Percentiles rank a stretch among this genome's conserved stretches.
These are phyloP conservation scores for Pogona vitticeps DNA, from an alignment of 2,113 vertebrate genomes.

Conservation along the genomic window DNA sequence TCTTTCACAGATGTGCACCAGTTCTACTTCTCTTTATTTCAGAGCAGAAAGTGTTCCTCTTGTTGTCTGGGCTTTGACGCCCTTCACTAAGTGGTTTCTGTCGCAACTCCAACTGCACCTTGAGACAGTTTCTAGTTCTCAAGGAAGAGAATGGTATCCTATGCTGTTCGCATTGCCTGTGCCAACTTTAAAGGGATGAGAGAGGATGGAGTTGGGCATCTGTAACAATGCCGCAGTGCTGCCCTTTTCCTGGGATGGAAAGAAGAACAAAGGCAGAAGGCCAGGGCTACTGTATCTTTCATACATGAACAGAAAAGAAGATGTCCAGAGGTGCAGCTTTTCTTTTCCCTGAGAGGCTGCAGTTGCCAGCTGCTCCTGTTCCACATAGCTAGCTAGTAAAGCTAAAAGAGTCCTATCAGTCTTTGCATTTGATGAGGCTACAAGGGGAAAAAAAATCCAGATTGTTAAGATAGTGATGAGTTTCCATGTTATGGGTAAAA, in stretches of 20 bases:
- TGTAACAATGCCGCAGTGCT: neutral
- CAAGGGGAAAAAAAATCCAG: too few species aligned
- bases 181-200: neutral
- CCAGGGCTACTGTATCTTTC: neutral
- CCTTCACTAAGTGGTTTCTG: neutral
- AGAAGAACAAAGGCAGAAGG: neutral
- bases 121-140: neutral
- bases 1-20: neutral
- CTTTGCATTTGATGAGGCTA: neutral
- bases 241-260: neutral
- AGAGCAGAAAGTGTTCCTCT: neutral
- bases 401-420: neutral
- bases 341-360: neutral
- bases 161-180: neutral
- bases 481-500: neutral
- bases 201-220: neutral
- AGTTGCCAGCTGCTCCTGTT: neutral
- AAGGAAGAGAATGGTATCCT: neutral
- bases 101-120: neutral
- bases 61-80: neutral
- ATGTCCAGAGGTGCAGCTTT: neutral
- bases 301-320: neutral
- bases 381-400: neutral
- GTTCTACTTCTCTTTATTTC: neutral
- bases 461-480: neutral